Evolutionary conservation across 1,140 invertebrate species (phyloP).

Genomic region (Latrodectus geometricus): DNA sequence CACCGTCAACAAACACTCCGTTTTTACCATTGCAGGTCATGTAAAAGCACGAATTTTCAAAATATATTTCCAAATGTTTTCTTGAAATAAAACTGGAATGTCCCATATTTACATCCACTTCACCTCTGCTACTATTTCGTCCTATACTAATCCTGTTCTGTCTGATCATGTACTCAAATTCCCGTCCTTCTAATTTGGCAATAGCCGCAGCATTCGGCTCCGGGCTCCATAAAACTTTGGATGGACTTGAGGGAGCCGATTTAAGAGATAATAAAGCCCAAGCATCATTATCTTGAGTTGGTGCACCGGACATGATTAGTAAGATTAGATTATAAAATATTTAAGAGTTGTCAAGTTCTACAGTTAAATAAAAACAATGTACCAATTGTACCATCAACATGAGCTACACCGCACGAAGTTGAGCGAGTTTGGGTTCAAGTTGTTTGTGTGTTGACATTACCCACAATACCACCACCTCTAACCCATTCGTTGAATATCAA

Average conservation of each 20-base stretch:
- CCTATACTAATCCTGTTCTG: slow-evolving; percentile 91
- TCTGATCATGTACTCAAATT: slow-evolving; percentile 93
- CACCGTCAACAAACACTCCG: slow-evolving; percentile 96
- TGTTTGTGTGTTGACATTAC: slow-evolving; percentile 36
- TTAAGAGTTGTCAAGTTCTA: not conserved
- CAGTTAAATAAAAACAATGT: too few species aligned
- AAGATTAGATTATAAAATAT: not conserved
- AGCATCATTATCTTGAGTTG: slow-evolving; percentile 69
- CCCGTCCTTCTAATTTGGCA: slow-evolving; percentile 88
- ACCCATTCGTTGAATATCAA: too few species aligned
- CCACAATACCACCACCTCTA: slow-evolving; percentile 20
- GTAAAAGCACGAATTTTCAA: slow-evolving; percentile 92
- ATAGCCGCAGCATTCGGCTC: slow-evolving; percentile 73
- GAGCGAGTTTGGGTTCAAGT: too few species aligned
- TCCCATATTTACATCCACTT: slow-evolving; percentile 98
- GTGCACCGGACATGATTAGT: slow-evolving; percentile 33
- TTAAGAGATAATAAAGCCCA: slow-evolving; percentile 89
- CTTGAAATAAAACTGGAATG: slow-evolving; percentile 97
- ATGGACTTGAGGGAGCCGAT: slow-evolving; percentile 85
- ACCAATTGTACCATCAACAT: too few species aligned
- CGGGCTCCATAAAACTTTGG: slow-evolving; percentile 75
- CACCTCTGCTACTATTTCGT: slow-evolving; percentile 93
- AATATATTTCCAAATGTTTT: slow-evolving; percentile 93
- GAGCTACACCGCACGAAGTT: too few species aligned
- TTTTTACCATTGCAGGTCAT: slow-evolving; percentile 98